Conservation (phyloP, 1,140 invertebrate species). For the Choristoneura fumiferana region DNA sequence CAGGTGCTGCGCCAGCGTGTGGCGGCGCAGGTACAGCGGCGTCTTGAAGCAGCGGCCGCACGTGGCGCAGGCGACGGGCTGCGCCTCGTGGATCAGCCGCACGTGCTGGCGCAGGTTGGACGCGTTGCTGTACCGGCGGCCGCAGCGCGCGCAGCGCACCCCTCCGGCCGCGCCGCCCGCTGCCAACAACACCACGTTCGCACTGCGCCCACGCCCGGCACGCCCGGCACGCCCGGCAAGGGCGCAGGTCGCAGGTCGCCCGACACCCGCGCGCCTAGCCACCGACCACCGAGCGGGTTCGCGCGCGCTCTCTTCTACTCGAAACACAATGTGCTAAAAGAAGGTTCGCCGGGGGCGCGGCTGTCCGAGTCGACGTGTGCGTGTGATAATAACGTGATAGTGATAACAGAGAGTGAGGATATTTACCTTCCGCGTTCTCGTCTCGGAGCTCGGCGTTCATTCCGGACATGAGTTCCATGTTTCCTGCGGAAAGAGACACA, state of each 20-base stretch:
- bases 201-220: constrained; percentile 32
- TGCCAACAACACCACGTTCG: constrained; percentile 71
- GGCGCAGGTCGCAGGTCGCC: constrained; percentile 40
- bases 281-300: constrained; percentile 44
- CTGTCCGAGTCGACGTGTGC: constrained; percentile 75
- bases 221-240: constrained; percentile 22
- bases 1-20: constrained; percentile 78
- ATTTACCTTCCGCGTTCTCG: constrained; percentile 71
- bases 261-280: constrained; percentile 72
- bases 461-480: constrained; percentile 69
- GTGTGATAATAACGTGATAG: constrained; percentile 66
- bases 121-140: constrained; percentile 88
- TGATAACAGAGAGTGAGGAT: constrained; percentile 36
- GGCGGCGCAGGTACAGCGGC: constrained; percentile 86
- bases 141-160: constrained; percentile 84
- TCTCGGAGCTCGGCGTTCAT: constrained; percentile 65
- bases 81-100: constrained; percentile 88
- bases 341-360: constrained; percentile 75
- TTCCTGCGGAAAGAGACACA: constrained; percentile 45
- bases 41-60: constrained; percentile 89
- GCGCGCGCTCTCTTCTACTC: constrained; percentile 63
- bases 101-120: constrained; percentile 89
- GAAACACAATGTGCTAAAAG: constrained; percentile 34
- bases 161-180: constrained; percentile 56
- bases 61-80: constrained; percentile 85